Evolutionary conservation across 2,888 invertebrate genomes (phyloP), one percentile per base, ranked within the genome.

Genomic region (Agonum fuliginosum): DNA sequence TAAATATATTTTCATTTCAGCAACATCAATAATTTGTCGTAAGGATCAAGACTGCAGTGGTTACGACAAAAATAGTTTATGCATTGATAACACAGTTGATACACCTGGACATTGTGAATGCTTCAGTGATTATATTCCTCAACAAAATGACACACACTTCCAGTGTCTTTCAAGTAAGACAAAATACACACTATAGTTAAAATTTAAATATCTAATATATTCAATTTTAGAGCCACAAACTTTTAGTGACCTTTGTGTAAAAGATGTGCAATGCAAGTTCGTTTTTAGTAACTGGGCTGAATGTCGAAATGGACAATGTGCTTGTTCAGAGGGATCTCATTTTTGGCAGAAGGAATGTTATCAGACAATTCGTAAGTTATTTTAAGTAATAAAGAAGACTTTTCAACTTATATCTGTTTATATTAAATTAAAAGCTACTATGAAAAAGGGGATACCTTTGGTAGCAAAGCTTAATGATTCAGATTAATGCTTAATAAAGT

Each of bases 121-220:
- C 82, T 84, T 84, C 80, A 82, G 84, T 1, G 83, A 84, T 54
- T 86, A 84, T 76, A 84, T 86, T 78, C 85, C 86, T 24, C 83
- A 84, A 73, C 84, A 83, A 78, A 87, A 86, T 81, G 82, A 81
- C 43, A 87, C 86, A 1, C 83, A 81, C 80, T 86, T 86, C 71
- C 84, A 86, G 78, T 88, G 88, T 80, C 79, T 87, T 5, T 83
- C 83, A 85, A 83, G 88, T 88, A 82, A 80, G 83, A 82, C 78
- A 12, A 27, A 73, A n/a, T n/a, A n/a, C n/a, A n/a, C n/a, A 20
- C 51, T 58, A 78, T 77, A 78, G n/a, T n/a, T 14, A 24, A 37
- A 19, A 20, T 46, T 62, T 1, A 34, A 62, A 30, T 10, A 2
- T 0, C 54, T 65, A 34, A 34, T 54, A 22, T 12, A 0, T 54